A percentile compares a stretch with the other conserved stretches of the same genome.
Evolutionary conservation across 2,888 invertebrate genomes (phyloP).

Genomic region (Tethea ocularis): DNA sequence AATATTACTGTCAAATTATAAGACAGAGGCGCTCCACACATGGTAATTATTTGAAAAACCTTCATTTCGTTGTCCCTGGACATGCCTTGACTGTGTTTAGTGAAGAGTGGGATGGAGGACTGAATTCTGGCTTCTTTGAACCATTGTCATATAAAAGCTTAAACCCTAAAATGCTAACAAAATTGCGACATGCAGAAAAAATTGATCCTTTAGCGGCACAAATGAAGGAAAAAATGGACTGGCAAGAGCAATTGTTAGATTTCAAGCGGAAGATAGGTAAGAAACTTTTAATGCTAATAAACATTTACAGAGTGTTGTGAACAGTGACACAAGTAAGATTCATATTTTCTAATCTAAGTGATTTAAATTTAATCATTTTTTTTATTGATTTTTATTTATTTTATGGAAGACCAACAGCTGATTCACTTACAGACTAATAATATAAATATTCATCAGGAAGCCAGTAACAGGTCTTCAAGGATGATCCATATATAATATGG

Average conservation of each 20-base stretch:
- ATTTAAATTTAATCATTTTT: too few relatives aligned
- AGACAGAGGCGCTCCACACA: slow-evolving; percentile 37
- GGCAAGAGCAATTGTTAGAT: slow-evolving; percentile 40
- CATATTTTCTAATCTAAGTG: too few relatives aligned
- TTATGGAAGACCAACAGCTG: too few relatives aligned
- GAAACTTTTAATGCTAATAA: slow-evolving; percentile 14
- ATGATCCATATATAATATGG: too few relatives aligned
- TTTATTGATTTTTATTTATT: too few relatives aligned
- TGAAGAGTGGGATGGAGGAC: slow-evolving; percentile 68
- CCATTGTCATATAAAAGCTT: slow-evolving; percentile 60
- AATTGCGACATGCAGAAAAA: slow-evolving; percentile 42
- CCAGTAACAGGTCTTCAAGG: too few relatives aligned
- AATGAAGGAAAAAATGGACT: slow-evolving; percentile 57
- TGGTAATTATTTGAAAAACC: slow-evolving; percentile 21
- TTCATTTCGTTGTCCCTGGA: slow-evolving; percentile 53
- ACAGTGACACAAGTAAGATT: too few relatives aligned
- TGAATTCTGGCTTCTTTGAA: slow-evolving; percentile 64
- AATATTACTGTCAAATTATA: slow-evolving; percentile 48
- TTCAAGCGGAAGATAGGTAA: slow-evolving; percentile 43
- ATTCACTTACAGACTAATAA: too few relatives aligned
- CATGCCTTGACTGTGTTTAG: slow-evolving; percentile 58
- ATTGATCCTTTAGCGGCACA: slow-evolving; percentile 61
- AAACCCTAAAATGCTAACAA: slow-evolving; percentile 61
- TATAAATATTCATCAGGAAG: too few relatives aligned
- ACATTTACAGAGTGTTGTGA: too few relatives aligned